These are phyloP conservation scores for Diplodus sargus DNA, from an alignment of 2,797 vertebrate genomes.

Conservation along the genomic window DNA sequence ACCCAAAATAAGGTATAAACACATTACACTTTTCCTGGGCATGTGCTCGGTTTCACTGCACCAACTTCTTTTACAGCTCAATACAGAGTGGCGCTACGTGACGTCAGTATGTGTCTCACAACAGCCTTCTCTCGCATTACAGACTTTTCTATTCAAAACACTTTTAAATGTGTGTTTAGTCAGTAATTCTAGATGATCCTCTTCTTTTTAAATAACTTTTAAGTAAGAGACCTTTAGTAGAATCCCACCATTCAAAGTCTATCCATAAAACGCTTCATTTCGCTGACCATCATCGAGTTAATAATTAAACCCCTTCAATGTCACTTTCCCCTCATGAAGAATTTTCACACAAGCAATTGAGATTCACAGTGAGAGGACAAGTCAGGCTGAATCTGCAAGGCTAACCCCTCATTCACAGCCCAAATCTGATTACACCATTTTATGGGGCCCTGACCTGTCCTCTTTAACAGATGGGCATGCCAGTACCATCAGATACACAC, in stretches of 20 bases:
- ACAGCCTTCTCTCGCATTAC: too few species aligned
- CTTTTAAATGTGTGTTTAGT: neutral
- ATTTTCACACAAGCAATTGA: slow-evolving; percentile 19
- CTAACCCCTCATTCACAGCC: slow-evolving; percentile 23
- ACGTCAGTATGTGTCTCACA: too few species aligned
- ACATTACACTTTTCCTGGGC: too few species aligned
- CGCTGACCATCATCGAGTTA: neutral
- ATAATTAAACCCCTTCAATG: slow-evolving; percentile 19
- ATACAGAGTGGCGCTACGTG: too few species aligned
- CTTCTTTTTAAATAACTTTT: neutral
- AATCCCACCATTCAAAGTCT: neutral
- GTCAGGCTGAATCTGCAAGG: slow-evolving; percentile 25
- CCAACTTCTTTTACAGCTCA: too few species aligned
- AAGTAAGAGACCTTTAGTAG: neutral
- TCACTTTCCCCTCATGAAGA: neutral
- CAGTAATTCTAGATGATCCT: neutral
- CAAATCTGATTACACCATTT: slow-evolving; percentile 36
- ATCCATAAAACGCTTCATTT: neutral
- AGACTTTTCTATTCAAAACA: neutral
- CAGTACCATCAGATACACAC: slow-evolving; percentile 27
- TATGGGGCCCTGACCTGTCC: slow-evolving; percentile 31
- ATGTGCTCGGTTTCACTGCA: too few species aligned
- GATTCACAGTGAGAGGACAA: slow-evolving; percentile 11
- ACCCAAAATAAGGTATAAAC: too few species aligned
- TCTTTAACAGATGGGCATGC: slow-evolving; percentile 23